Percentiles rank a stretch among this genome's conserved stretches.
phyloP scores from a whole-genome alignment of 37 sponge, comb jelly and placozoan genomes.

The Hexactinellida sp. region DNA sequence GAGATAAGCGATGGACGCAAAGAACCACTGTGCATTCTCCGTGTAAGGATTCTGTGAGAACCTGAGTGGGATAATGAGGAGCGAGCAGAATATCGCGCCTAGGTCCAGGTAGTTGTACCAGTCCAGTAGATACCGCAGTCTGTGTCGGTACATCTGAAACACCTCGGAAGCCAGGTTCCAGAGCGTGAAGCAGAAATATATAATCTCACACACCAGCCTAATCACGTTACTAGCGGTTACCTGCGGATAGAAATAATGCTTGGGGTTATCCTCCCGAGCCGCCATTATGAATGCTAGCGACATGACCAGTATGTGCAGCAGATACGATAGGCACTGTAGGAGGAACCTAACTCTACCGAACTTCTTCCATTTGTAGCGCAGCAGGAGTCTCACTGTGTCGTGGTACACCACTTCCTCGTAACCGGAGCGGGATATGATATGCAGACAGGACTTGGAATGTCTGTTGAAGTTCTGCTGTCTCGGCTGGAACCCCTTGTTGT shows the following conservation, averaged over 20 bases:
- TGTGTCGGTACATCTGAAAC: neutral
- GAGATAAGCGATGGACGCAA: conserved; percentile 24
- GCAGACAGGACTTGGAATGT: conserved; percentile 35
- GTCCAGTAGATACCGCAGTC: conserved; percentile 6
- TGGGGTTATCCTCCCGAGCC: neutral
- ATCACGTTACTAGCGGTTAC: neutral
- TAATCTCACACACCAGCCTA: neutral
- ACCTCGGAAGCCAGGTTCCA: neutral
- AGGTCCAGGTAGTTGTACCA: conserved; percentile 26
- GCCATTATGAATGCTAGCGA: neutral
- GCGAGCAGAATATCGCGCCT: neutral
- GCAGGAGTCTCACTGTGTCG: conserved; percentile 47
- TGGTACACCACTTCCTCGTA: conserved; percentile 52
- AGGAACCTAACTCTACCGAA: conserved; percentile 35
- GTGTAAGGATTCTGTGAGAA: neutral
- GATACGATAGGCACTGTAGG: neutral
- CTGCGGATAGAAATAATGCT: neutral
- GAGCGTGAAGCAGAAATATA: neutral
- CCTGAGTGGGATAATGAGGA: conserved; percentile 20
- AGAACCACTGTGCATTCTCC: conserved; percentile 22
- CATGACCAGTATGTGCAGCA: neutral
- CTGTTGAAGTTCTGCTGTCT: conserved; percentile 25
- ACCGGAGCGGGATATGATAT: conserved; percentile 34
- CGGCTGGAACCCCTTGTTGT: conserved; percentile 34
- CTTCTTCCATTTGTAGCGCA: conserved; percentile 46